These are phyloP conservation scores for Tromatobia lineatoria DNA, from an alignment of 2,888 invertebrate genomes.

Conservation along the genomic window DNA sequence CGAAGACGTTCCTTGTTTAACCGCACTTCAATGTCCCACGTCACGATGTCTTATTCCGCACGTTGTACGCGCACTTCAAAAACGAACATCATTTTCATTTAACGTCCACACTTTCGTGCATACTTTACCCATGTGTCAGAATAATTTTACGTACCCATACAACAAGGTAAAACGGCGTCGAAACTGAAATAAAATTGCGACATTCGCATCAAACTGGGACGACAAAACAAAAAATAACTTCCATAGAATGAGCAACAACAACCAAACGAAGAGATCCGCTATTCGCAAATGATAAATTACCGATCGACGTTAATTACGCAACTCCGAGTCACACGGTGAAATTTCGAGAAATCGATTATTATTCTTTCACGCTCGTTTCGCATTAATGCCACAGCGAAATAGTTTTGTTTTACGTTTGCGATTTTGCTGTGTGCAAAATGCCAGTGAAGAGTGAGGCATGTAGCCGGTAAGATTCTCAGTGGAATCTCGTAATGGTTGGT, in stretches of 20 bases:
- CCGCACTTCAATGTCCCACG: neutral
- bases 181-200: neutral
- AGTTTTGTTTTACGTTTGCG: neutral
- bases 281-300: neutral
- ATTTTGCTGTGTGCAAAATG: neutral
- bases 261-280: neutral
- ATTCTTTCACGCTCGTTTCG: neutral
- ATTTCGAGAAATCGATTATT: neutral
- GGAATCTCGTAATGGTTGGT: conserved; percentile 60
- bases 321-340: neutral
- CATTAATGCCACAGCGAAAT: neutral
- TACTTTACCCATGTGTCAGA: neutral
- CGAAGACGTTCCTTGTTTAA: neutral
- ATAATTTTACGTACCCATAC: neutral
- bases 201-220: too few species aligned
- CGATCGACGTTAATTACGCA: neutral
- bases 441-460: neutral
- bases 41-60: neutral
- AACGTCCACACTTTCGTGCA: neutral
- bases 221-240: neutral
- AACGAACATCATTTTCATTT: neutral
- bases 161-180: neutral
- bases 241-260: neutral
- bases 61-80: neutral
- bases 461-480: neutral